Base-by-base conservation (phyloP, 2,888 invertebrate species). In the Caenorhabditis macrosperma region DNA sequence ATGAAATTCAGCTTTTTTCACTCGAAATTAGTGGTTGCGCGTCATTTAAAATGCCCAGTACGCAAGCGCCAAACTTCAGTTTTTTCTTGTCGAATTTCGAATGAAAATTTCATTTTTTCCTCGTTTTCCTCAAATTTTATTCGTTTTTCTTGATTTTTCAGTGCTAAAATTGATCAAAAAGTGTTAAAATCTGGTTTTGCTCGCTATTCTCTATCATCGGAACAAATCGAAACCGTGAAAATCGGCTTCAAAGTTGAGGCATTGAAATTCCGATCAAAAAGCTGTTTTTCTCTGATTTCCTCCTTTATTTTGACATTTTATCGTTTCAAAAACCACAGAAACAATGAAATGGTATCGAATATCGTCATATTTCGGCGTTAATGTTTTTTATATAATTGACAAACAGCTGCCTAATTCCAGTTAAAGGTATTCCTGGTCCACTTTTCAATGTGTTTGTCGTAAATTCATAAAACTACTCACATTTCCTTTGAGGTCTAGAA, bases 401-500 rank as follows among this genome's bases (percentile, higher is more conserved):
- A n/a, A n/a, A n/a, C n/a, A n/a, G n/a, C n/a, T n/a, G n/a, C n/a
- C n/a, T n/a, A n/a, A n/a, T n/a, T n/a, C n/a, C n/a, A n/a, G n/a
- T n/a, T n/a, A n/a, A n/a, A n/a, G n/a, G n/a, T n/a, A n/a, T n/a
- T n/a, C n/a, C n/a, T n/a, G n/a, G n/a, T n/a, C n/a, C n/a, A n/a
- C n/a, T n/a, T n/a, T n/a, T n/a, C n/a, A n/a, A n/a, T n/a, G n/a
- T 20, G 26, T 54, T 35, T 24, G 7, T 33, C 10, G 1, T 63
- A 3, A 20, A 26, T 60, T 54, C 10, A 22, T 2, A 35, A 28
- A 48, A 66, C 35, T 46, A 80, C 84, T 88, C 90, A 93, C 93
- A 93, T 98, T 98, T 80, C 97, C 97, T 92, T 98, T 98, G 66
- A 97, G 95, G 92, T 98, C 97, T 88, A 98, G 93, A 90, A 98